Evolutionary conservation across 2,797 vertebrate genomes (phyloP), one percentile per base, ranked within the genome.

Genomic region (Melanotaenia nigrans): DNA sequence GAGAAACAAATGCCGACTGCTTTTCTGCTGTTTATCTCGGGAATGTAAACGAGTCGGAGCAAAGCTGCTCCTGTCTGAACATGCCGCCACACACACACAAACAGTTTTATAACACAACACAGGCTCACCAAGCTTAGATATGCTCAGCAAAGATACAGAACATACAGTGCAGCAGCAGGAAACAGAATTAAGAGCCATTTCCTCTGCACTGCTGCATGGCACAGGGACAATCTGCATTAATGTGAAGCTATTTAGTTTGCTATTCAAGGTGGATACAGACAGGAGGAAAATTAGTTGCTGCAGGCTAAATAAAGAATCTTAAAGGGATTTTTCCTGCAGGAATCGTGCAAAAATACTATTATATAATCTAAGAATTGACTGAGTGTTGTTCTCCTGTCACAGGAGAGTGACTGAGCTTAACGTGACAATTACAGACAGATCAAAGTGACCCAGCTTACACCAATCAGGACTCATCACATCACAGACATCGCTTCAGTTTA

Each of bases 41-140:
- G 89, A 93, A 93, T 92, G 90, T 90, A 91, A 92, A 92, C 90
- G 8, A 73, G 90, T 85, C 42, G 4, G 57, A 74, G 87, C 87
- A 53, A 70, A 78, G 76, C 68, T 18, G 87, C 87, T 88, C 85
- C 77, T 85, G 91, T 91, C 90, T 86, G 85, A 89, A 83, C 91
- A 88, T 30, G 91, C 84, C n/a, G 45, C 61, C 74, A 55, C 71
- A 42, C 72, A 57, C 35, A 61, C 66, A 72, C 54, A 56, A 58
- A 62, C 40, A 16, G 35, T 62, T 72, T 76, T 61, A 18, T 71
- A 88, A 91, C 87, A 79, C 78, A 85, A 30, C 67, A 51, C 90
- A 89, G 89, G 61, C 83, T 67, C 75, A 13, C 51, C 25, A 1
- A 45, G 71, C 75, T 72, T n/a, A 75, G 67, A 62, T 49, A 20